A percentile compares a stretch with the other conserved stretches of the same genome.
Evolutionary conservation across 2,888 invertebrate genomes (phyloP).

Genomic region (Timandra comae): DNA sequence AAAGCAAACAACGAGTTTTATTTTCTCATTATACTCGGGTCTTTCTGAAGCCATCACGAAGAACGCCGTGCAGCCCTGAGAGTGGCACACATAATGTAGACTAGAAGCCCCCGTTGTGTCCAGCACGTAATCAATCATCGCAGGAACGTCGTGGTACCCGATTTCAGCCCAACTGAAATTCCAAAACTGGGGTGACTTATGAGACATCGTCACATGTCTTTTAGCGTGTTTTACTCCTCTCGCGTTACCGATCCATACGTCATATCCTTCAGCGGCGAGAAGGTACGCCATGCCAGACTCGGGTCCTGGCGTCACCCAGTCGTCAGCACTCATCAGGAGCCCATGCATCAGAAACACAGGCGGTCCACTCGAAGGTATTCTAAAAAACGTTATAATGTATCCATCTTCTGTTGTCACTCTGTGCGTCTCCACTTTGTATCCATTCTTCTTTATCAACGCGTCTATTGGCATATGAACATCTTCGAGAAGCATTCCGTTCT

Average conservation of each 20-base stretch:
- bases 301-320: constrained; percentile 80
- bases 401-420: constrained; percentile 82
- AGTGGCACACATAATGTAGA: constrained; percentile 86
- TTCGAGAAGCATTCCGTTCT: constrained; percentile 9
- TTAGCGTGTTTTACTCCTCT: constrained; percentile 81
- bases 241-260: constrained; percentile 86
- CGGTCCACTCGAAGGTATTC: constrained; percentile 75
- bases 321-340: constrained; percentile 79
- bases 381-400: constrained; percentile 82
- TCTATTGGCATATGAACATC: constrained; percentile 22
- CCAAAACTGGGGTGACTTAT: constrained; percentile 67
- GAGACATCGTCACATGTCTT: constrained; percentile 59
- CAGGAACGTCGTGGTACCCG: constrained; percentile 83
- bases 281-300: constrained; percentile 61
- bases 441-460: constrained; percentile 25
- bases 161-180: constrained; percentile 87
- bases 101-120: constrained; percentile 67
- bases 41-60: constrained; percentile 77
- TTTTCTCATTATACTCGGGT: constrained; percentile 79
- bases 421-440: constrained; percentile 39
- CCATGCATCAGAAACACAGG: constrained; percentile 85
- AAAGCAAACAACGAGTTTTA: constrained; percentile 55
- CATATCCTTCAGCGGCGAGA: constrained; percentile 79
- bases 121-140: constrained; percentile 82
- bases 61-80: constrained; percentile 78